A percentile compares a stretch with the other conserved stretches of the same genome.
Conservation (phyloP, 2,888 invertebrate genomes). For the Nysson spinosus region DNA sequence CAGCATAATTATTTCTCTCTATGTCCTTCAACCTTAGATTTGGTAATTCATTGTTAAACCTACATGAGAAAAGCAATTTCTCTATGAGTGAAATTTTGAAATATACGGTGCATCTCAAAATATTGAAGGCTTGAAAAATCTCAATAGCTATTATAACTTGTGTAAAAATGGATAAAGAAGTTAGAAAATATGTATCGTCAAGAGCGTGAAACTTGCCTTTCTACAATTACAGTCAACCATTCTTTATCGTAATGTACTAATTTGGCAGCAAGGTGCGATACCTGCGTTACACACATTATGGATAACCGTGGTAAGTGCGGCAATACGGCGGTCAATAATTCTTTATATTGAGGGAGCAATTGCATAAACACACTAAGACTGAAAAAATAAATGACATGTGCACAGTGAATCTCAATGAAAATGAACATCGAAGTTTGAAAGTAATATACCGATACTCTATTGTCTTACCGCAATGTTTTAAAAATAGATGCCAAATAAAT, state of each 20-base stretch:
- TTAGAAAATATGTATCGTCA: too few relatives aligned
- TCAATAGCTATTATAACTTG: background rate
- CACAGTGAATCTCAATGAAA: background rate
- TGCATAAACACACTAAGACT: constrained; percentile 36
- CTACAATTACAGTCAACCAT: constrained; percentile 78
- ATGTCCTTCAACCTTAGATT: constrained; percentile 85
- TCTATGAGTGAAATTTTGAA: too few relatives aligned
- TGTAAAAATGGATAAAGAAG: too few relatives aligned
- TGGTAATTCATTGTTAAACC: constrained; percentile 78
- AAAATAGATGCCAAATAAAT: constrained; percentile 83
- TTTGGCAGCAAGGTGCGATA: constrained; percentile 82
- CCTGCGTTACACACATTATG: constrained; percentile 82
- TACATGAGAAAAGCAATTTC: constrained; percentile 26
- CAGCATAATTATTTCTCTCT: constrained; percentile 83
- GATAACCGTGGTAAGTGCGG: constrained; percentile 81
- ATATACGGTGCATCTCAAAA: background rate
- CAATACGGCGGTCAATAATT: constrained; percentile 51
- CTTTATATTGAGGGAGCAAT: constrained; percentile 45
- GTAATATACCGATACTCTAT: background rate
- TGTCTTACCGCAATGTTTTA: constrained; percentile 77
- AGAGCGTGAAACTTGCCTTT: constrained; percentile 73
- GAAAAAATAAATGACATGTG: too few relatives aligned
- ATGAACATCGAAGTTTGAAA: background rate
- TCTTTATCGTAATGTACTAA: constrained; percentile 78
- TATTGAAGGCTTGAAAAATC: background rate